phyloP scores from a whole-genome alignment of 2,888 invertebrate genomes.

The Sinhomidia bicolor region DNA sequence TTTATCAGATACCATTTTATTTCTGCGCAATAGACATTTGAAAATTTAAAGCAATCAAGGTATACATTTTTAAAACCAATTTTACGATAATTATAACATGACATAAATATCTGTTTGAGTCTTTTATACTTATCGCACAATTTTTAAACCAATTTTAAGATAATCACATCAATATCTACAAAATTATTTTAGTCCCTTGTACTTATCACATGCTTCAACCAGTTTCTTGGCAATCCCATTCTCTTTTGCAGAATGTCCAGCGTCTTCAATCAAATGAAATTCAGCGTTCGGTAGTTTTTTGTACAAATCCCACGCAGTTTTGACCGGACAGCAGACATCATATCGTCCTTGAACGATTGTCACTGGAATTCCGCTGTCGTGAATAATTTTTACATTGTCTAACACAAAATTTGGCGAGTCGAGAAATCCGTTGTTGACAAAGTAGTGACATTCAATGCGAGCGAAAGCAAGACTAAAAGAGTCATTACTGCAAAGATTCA shows the following conservation, averaged over 20 bases:
- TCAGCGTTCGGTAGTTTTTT: constrained; percentile 70
- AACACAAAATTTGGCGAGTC: constrained; percentile 54
- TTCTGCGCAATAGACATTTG: too few relatives aligned
- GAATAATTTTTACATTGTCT: constrained; percentile 69
- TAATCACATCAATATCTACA: too few relatives aligned
- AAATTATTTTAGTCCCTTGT: constrained; percentile 36
- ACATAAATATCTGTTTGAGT: too few relatives aligned
- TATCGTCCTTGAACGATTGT: constrained; percentile 75
- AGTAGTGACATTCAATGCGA: constrained; percentile 73
- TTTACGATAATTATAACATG: too few relatives aligned
- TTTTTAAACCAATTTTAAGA: too few relatives aligned
- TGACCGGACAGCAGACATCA: constrained; percentile 70
- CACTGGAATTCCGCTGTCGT: constrained; percentile 68
- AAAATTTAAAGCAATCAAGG: too few relatives aligned
- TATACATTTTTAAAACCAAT: too few relatives aligned
- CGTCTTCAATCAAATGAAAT: constrained; percentile 59
- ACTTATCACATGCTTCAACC: constrained; percentile 75
- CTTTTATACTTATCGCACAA: too few relatives aligned
- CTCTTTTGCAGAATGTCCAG: constrained; percentile 73
- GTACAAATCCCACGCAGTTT: constrained; percentile 74
- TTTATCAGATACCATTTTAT: too few relatives aligned
- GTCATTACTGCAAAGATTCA: constrained; percentile 57
- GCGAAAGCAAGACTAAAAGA: constrained; percentile 67
- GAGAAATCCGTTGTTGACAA: constrained; percentile 70
- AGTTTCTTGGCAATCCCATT: constrained; percentile 67